Conservation (phyloP, 2,888 invertebrate species). For the Tineola bisselliella region DNA sequence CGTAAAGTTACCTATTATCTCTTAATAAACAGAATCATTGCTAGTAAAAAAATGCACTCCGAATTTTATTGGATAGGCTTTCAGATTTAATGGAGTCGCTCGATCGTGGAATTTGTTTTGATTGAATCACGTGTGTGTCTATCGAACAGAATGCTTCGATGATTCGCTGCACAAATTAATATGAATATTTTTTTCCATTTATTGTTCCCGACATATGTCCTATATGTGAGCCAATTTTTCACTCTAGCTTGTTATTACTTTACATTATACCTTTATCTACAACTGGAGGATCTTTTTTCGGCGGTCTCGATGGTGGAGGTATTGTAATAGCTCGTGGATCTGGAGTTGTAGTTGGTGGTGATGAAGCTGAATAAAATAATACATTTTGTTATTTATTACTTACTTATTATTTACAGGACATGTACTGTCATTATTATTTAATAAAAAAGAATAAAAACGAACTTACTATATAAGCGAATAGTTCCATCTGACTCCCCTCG, state of each 20-base stretch:
- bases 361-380: conserved; percentile 68
- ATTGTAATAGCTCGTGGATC: conserved; percentile 72
- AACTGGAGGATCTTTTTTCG: conserved; percentile 50
- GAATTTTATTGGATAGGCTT: conserved; percentile 11
- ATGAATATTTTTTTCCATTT: conserved; percentile 10
- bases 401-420: background rate
- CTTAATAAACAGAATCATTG: conserved; percentile 58
- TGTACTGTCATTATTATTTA: background rate
- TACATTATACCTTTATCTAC: conserved; percentile 47
- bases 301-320: conserved; percentile 54
- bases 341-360: conserved; percentile 83
- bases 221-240: background rate
- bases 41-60: conserved; percentile 12
- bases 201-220: background rate
- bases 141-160: conserved; percentile 11
- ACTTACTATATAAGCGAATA: conserved; percentile 89
- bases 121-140: conserved; percentile 16
- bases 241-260: background rate
- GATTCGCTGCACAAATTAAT: conserved; percentile 9
- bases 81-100: conserved; percentile 37
- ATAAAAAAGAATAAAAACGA: conserved; percentile 17
- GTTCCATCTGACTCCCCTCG: conserved; percentile 91
- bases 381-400: background rate
- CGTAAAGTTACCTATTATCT: conserved; percentile 65
- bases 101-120: conserved; percentile 31